Evolutionary conservation across 2,888 invertebrate genomes (phyloP).

Genomic region (Ophion slaviceki): DNA sequence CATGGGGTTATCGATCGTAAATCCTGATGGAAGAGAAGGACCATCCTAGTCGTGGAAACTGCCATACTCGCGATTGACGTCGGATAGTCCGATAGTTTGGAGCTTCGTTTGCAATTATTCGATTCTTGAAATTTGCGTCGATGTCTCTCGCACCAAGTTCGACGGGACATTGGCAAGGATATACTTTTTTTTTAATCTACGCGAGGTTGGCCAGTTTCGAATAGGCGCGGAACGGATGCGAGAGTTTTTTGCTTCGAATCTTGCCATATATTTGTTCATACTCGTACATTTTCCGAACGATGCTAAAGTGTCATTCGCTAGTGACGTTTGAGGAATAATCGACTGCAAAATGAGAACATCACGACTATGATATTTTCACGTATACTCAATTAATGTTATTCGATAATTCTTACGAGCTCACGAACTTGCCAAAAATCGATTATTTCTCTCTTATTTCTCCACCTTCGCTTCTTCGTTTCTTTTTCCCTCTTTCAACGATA

Average conservation of each 20-base stretch:
- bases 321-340: neutral
- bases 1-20: neutral
- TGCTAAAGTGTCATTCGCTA: neutral
- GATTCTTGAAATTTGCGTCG: neutral
- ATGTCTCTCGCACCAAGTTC: neutral
- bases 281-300: neutral
- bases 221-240: too few species aligned
- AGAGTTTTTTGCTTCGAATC: conserved; percentile 8
- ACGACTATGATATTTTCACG: conserved; percentile 71
- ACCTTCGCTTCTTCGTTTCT: neutral
- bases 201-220: neutral
- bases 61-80: conserved; percentile 44
- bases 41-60: conserved; percentile 59
- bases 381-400: conserved; percentile 72
- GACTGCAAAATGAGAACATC: conserved; percentile 37
- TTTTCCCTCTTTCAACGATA: conserved; percentile 16
- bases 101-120: conserved; percentile 7
- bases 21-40: neutral
- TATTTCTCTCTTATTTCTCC: conserved; percentile 1
- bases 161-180: neutral
- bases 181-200: neutral
- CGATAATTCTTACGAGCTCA: conserved; percentile 67
- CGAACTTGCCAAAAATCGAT: conserved; percentile 71
- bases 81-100: conserved; percentile 11
- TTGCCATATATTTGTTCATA: conserved; percentile 13